Conservation (phyloP, 2,888 invertebrate species). For the Drosophila anceps region DNA sequence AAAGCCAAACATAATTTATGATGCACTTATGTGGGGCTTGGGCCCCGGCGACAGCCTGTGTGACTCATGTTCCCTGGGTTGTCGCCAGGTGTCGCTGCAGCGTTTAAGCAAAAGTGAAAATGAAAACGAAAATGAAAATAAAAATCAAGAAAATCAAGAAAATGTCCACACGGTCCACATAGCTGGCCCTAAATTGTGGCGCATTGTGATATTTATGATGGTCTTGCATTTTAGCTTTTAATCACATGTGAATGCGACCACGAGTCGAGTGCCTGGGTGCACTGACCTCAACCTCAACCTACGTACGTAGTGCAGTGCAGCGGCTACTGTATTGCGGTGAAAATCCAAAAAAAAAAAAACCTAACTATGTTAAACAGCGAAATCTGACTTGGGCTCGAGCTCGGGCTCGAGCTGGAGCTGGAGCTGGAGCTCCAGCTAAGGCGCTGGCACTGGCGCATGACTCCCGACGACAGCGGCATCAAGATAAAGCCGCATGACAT, state of each 20-base stretch:
- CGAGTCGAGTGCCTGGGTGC: constrained; percentile 52
- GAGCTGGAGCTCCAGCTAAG: constrained; percentile 38
- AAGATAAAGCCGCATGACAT: constrained; percentile 78
- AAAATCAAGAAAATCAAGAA: constrained; percentile 10
- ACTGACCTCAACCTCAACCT: constrained; percentile 77
- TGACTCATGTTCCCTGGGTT: constrained; percentile 54
- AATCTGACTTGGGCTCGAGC: constrained; percentile 59
- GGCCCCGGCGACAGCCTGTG: constrained; percentile 58
- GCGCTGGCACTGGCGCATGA: constrained; percentile 62
- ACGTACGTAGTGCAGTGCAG: constrained; percentile 68
- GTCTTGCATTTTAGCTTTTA: constrained; percentile 70
- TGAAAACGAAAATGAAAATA: constrained; percentile 10
- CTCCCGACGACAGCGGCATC: constrained; percentile 73
- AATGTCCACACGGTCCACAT: constrained; percentile 15
- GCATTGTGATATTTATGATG: constrained; percentile 78
- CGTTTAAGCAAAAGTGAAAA: constrained; percentile 72
- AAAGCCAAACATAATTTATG: constrained; percentile 75
- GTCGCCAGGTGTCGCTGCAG: constrained; percentile 70
- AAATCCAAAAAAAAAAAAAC: constrained; percentile 63
- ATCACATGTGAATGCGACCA: constrained; percentile 65
- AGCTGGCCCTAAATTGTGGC: constrained; percentile 72
- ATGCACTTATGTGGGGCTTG: constrained; percentile 75
- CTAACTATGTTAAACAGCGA: constrained; percentile 77
- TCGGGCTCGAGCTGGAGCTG: constrained; percentile 18
- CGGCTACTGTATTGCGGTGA: constrained; percentile 71